Evolutionary conservation across 2,113 vertebrate species (phyloP).

Genomic region (Paraplagusia blochii): DNA sequence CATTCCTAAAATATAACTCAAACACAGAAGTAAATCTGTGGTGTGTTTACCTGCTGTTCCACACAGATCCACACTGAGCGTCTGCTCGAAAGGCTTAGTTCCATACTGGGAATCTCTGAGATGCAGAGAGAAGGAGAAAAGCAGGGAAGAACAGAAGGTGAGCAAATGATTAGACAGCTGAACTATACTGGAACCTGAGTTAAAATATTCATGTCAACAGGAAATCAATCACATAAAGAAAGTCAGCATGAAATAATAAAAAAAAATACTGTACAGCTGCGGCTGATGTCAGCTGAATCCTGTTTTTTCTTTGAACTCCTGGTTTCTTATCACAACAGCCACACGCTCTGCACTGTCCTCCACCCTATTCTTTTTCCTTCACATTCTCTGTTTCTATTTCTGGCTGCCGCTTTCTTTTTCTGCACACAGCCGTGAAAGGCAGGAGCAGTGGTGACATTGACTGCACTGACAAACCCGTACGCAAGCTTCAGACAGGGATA

Average conservation of each 20-base stretch:
- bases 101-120: conserved; percentile 71
- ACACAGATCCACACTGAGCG: conserved; percentile 89
- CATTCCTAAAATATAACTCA: background rate
- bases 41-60: conserved; percentile 90
- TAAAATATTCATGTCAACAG: conserved; percentile 9
- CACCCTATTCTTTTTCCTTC: conserved; percentile 32
- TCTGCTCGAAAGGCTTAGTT: conserved; percentile 88
- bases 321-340: conserved; percentile 56
- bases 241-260: conserved; percentile 11
- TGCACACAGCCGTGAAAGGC: conserved; percentile 41
- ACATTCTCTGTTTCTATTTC: conserved; percentile 36
- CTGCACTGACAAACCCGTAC: background rate
- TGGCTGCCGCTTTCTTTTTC: conserved; percentile 40
- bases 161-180: background rate
- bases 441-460: conserved; percentile 5
- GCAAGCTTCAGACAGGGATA: conserved; percentile 45
- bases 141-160: no score
- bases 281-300: conserved; percentile 41
- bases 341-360: conserved; percentile 42
- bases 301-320: conserved; percentile 24
- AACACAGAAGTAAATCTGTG: background rate
- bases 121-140: conserved; percentile 15
- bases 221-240: conserved; percentile 12
- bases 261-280: conserved; percentile 1
- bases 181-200: conserved; percentile 1